Percentiles rank a stretch among this genome's conserved stretches.
These are phyloP conservation scores for Pristionchus entomophagus DNA, from an alignment of 2,888 invertebrate species.

Conservation along the genomic window DNA sequence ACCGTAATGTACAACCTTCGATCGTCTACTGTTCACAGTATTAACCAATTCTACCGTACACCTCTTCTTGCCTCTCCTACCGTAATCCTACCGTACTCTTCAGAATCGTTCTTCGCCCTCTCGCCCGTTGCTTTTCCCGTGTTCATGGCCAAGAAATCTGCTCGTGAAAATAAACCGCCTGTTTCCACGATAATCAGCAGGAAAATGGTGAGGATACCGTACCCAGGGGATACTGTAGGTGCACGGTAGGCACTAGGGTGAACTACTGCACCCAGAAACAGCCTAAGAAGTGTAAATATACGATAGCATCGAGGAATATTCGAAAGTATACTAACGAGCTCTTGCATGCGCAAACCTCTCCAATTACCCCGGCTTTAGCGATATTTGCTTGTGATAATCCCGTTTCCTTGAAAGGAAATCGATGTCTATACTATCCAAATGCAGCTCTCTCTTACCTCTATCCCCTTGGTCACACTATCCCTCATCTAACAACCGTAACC, in stretches of 20 bases:
- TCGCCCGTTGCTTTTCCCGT: slow-evolving; percentile 43
- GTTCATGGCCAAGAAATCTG: slow-evolving; percentile 6
- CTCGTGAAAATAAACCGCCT: neutral
- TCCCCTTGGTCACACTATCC: neutral
- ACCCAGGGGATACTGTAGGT: neutral
- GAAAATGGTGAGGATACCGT: neutral
- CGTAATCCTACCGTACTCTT: neutral
- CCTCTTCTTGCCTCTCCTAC: neutral
- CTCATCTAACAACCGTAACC: neutral
- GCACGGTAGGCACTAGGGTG: neutral
- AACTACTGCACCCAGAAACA: neutral
- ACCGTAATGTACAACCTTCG: neutral
- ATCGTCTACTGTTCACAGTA: too few species aligned
- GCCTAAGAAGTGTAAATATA: neutral
- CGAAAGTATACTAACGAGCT: too few species aligned
- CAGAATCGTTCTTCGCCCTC: slow-evolving; percentile 32
- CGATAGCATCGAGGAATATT: neutral
- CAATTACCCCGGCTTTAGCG: too few species aligned
- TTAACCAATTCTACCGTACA: neutral
- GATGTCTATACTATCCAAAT: neutral
- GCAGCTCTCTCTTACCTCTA: neutral
- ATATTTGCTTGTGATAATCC: neutral
- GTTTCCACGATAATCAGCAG: slow-evolving; percentile 8
- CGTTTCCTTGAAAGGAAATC: neutral
- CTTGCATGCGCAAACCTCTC: too few species aligned